Evolutionary conservation across 2,797 vertebrate genomes (phyloP), one percentile per base, ranked within the genome.

Genomic region (Coluber constrictor): DNA sequence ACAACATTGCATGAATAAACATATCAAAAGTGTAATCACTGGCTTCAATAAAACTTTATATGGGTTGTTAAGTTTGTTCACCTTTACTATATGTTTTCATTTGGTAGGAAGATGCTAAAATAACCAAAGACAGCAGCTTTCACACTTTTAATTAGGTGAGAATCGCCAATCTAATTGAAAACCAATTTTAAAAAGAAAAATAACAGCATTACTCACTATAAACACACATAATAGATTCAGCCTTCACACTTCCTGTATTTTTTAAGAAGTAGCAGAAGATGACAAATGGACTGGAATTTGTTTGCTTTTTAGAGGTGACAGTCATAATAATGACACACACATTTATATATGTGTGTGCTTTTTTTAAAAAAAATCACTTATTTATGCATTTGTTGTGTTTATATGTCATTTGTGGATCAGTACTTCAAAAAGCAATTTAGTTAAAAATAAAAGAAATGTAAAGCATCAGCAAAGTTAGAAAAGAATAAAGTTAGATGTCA

Each of bases 131-230:
- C 60, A 92, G 25, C 92, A 63, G 93, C 63, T 94, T 94, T 94
- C 86, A 88, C 90, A n/a, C 56, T 95, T 95, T 95, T 91, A 96
- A 91, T 96, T 92, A 95, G 90, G 63, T 59, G 57, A 95, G 91
- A 94, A 95, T 94, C 90, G 95, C 87, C 92, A 57, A 61, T 5
- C 37, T 95, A 92, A 95, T 74, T 92, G 8, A 57, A 94, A 94
- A 37, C 47, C 93, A 88, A 93, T 23, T 66, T 94, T 94, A 92
- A 95, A 96, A 91, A 95, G 93, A 95, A 92, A 92, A 96, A 93
- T 86, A 88, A 43, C 93, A 92, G 74, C 87, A 55, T 94, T 95
- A 93, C 47, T 96, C 90, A 93, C 94, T 94, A 5, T 79, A 83
- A 16, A 32, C 63, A 95, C 61, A 94, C 55, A 94, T 51, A 93